Conservation (phyloP, 2,797 vertebrate genomes). For the Antrozous pallidus region DNA sequence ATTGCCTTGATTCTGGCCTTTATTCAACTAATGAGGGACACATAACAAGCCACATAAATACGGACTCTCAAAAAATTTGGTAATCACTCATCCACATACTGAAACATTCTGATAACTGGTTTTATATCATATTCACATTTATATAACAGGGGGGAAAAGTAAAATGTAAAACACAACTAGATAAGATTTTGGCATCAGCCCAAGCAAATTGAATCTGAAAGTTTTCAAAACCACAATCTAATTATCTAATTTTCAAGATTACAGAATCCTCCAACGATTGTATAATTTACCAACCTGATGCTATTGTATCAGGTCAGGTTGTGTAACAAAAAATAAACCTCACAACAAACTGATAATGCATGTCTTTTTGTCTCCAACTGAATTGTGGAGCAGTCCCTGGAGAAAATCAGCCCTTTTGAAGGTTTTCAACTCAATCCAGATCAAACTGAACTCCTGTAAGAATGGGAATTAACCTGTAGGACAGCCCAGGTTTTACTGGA, state of each 20-base stretch:
- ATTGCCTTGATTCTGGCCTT: conserved; percentile 10
- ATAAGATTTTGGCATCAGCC: background rate
- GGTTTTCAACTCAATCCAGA: background rate
- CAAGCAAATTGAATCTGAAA: conserved; percentile 39
- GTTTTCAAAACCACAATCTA: conserved; percentile 18
- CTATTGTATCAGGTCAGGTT: background rate
- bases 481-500: background rate
- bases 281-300: background rate
- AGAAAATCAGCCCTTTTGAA: background rate
- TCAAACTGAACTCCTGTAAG: conserved; percentile 1
- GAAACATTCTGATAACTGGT: conserved; percentile 22
- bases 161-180: conserved; percentile 15
- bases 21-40: background rate
- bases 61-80: background rate
- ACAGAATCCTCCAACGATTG: conserved; percentile 13
- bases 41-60: background rate
- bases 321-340: background rate
- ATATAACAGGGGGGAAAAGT: background rate
- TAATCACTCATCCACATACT: background rate
- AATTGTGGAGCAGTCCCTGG: background rate
- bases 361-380: background rate
- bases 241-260: conserved; percentile 24
- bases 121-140: background rate
- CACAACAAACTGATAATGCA: background rate
- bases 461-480: conserved; percentile 54